Evolutionary conservation across 1,140 invertebrate genomes (phyloP).

Genomic region (Panagrolaimus sp.): DNA sequence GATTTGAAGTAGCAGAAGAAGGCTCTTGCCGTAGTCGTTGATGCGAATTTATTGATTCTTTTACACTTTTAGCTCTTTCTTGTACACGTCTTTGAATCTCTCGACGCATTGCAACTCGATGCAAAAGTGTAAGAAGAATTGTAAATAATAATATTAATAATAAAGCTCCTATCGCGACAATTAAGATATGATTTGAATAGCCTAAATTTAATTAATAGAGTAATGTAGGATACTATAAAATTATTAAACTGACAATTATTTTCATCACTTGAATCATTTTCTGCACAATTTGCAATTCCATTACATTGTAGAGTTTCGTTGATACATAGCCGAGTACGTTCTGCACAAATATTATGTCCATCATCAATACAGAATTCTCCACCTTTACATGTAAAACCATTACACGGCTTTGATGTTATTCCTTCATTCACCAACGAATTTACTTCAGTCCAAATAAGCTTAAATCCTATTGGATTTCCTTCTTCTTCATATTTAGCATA

Average conservation of each 20-base stretch:
- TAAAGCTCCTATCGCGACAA: background rate
- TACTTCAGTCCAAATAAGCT: conserved; percentile 44
- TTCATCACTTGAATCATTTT: conserved; percentile 48
- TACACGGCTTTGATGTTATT: conserved; percentile 11
- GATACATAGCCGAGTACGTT: conserved; percentile 38
- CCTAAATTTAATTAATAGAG: too few species aligned
- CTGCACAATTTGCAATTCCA: conserved; percentile 37
- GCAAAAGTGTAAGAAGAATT: background rate
- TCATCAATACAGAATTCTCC: conserved; percentile 44
- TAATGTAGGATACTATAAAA: too few species aligned
- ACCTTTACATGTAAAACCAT: conserved; percentile 33
- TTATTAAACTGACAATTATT: too few species aligned
- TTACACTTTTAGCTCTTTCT: background rate
- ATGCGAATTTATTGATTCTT: background rate
- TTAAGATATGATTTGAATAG: conserved; percentile 5
- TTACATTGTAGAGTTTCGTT: conserved; percentile 39
- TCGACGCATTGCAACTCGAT: background rate
- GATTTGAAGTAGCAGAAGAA: too few species aligned
- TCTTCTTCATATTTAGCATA: conserved; percentile 21
- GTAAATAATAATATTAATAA: background rate
- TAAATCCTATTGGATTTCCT: conserved; percentile 40
- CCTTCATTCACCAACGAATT: background rate
- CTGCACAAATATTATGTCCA: conserved; percentile 40
- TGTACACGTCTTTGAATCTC: background rate
- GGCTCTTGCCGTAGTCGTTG: too few species aligned